Evolutionary conservation across 2,888 invertebrate species (phyloP).

Genomic region (Andrena hattorfiana): DNA sequence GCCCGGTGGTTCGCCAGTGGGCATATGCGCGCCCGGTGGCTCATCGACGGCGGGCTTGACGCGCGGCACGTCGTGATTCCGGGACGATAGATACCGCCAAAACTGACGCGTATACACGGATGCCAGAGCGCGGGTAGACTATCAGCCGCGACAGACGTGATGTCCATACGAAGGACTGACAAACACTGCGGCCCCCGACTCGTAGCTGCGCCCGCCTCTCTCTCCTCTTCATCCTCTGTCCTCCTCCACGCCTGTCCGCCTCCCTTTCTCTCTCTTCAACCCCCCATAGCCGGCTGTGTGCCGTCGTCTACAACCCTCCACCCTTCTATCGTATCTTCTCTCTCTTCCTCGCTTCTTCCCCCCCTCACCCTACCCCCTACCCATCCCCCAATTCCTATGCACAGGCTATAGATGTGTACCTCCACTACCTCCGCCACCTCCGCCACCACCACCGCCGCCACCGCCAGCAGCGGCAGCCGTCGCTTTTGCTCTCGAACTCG

Average conservation of each 20-base stretch:
- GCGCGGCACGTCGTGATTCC: constrained; percentile 46
- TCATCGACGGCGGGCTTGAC: constrained; percentile 65
- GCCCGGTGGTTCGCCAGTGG: constrained; percentile 11
- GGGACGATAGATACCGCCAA: constrained; percentile 56
- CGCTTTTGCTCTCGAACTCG: constrained; percentile 82
- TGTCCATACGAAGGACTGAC: constrained; percentile 80
- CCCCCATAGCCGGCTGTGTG: constrained; percentile 64
- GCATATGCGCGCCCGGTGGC: constrained; percentile 39
- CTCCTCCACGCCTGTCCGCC: constrained; percentile 47
- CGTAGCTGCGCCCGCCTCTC: constrained; percentile 72
- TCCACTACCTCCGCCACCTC: constrained; percentile 44
- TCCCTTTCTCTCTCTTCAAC: constrained; percentile 62
- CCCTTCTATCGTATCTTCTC: constrained; percentile 55
- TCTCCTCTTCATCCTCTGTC: constrained; percentile 55
- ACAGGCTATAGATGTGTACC: constrained; percentile 35
- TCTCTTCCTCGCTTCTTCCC: constrained; percentile 42
- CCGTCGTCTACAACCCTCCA: constrained; percentile 71
- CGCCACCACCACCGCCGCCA: constrained; percentile 45
- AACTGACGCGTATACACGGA: constrained; percentile 59
- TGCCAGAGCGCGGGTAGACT: constrained; percentile 61
- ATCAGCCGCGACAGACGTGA: constrained; percentile 73
- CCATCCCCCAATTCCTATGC: constrained; percentile 55
- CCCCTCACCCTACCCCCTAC: constrained; percentile 45
- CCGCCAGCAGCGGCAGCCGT: constrained; percentile 69
- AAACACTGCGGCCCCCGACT: constrained; percentile 78